Evolutionary conservation across 1,140 invertebrate species (phyloP).

Genomic region (Aphelenchoides fujianensis): DNA sequence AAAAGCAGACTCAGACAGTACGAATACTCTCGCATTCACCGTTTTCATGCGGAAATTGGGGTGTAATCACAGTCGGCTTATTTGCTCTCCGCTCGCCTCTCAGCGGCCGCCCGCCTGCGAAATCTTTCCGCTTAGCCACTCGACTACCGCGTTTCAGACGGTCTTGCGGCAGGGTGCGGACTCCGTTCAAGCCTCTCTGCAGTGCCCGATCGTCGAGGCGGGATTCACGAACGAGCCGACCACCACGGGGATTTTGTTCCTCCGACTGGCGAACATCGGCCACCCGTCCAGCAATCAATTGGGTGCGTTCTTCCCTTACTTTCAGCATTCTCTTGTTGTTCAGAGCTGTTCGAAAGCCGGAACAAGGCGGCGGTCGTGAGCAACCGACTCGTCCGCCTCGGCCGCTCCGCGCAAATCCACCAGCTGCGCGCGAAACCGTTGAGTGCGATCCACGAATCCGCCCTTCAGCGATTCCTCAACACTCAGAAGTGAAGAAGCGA

Average conservation of each 20-base stretch:
- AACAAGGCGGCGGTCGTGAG: constrained; percentile 21
- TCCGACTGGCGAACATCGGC: constrained; percentile 51
- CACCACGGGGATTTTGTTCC: constrained; percentile 35
- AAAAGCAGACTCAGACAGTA: constrained; percentile 26
- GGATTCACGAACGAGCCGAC: constrained; percentile 18
- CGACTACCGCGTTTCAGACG: constrained; percentile 25
- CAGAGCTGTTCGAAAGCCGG: constrained; percentile 21
- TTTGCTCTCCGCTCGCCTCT: background rate
- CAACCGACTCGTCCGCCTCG: constrained; percentile 13
- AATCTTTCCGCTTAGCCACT: background rate
- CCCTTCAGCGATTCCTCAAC: constrained; percentile 39
- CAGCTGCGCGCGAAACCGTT: constrained; percentile 27
- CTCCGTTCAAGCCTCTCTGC: constrained; percentile 34
- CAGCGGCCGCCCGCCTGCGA: too few relatives aligned
- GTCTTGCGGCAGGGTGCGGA: constrained; percentile 39
- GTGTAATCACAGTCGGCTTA: background rate
- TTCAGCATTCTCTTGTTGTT: constrained; percentile 19
- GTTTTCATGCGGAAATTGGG: background rate
- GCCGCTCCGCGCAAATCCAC: background rate
- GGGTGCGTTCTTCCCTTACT: constrained; percentile 21
- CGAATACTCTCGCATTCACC: constrained; percentile 16
- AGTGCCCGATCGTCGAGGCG: constrained; percentile 39
- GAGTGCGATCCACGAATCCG: constrained; percentile 34
- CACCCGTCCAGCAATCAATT: constrained; percentile 38
- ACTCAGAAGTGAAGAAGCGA: constrained; percentile 46